Evolutionary conservation across 2,113 vertebrate species (phyloP).

Genomic region (Leuciscus idus): DNA sequence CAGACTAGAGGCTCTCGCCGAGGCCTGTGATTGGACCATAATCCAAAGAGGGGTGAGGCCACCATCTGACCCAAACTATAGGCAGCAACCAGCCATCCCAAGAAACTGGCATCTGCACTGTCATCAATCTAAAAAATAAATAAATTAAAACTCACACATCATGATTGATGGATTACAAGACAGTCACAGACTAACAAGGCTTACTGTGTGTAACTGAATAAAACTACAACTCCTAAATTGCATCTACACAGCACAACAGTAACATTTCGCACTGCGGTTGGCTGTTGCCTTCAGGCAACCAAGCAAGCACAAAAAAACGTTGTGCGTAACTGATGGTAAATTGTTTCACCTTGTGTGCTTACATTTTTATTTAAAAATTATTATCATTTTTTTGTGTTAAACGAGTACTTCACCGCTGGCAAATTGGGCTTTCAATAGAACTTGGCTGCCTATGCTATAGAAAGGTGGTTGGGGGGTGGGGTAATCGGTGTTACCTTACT

Average conservation of each 20-base stretch:
- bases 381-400: too few relatives aligned
- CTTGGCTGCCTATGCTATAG: too few relatives aligned
- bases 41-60: slow-evolving; percentile 90
- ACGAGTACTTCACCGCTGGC: too few relatives aligned
- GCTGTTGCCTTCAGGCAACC: neutral
- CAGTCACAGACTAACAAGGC: neutral
- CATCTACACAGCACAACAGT: too few relatives aligned
- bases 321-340: too few relatives aligned
- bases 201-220: neutral
- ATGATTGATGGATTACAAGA: neutral
- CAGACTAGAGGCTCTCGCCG: slow-evolving; percentile 86
- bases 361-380: neutral
- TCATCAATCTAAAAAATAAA: slow-evolving; percentile 79
- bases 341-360: too few relatives aligned
- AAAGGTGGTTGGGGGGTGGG: too few relatives aligned
- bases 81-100: slow-evolving; percentile 96
- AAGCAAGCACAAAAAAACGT: neutral
- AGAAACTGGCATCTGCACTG: slow-evolving; percentile 83
- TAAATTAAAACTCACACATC: neutral
- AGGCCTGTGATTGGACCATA: slow-evolving; percentile 93
- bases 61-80: slow-evolving; percentile 96
- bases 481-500: too few relatives aligned
- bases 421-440: too few relatives aligned
- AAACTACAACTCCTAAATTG: too few relatives aligned
- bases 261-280: neutral